Evolutionary conservation across 2,888 invertebrate species (phyloP).

Genomic region (Drosophila helvetica): DNA sequence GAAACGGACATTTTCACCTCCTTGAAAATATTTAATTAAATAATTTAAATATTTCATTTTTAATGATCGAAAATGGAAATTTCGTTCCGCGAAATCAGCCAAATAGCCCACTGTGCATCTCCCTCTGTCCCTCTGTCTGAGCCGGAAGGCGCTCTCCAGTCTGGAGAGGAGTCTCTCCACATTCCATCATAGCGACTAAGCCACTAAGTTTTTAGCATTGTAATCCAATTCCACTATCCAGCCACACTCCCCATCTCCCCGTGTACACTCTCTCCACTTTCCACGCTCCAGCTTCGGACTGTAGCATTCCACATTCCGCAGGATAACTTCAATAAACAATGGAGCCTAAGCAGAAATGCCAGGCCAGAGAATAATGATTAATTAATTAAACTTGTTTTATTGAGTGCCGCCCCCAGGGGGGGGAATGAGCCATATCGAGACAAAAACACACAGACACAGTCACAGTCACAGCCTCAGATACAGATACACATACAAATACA

Average conservation of each 20-base stretch:
- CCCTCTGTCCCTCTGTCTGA: background rate
- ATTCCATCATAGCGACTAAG: slow-evolving; percentile 48
- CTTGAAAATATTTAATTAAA: too few relatives aligned
- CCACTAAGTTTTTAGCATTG: slow-evolving; percentile 65
- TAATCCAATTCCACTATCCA: slow-evolving; percentile 51
- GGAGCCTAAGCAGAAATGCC: slow-evolving; percentile 37
- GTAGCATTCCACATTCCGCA: background rate
- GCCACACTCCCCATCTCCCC: background rate
- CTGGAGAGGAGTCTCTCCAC: background rate
- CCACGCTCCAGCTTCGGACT: background rate
- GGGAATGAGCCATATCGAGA: slow-evolving; percentile 12
- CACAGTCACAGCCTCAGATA: background rate
- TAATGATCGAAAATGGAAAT: background rate
- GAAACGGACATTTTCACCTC: too few relatives aligned
- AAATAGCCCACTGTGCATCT: background rate
- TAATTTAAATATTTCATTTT: background rate
- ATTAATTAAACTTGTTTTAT: slow-evolving; percentile 76
- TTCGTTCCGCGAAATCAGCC: background rate
- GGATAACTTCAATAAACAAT: slow-evolving; percentile 57
- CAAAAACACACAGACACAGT: background rate
- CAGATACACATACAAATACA: slow-evolving; percentile 22
- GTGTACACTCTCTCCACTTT: slow-evolving; percentile 1
- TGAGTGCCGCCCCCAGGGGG: slow-evolving; percentile 34
- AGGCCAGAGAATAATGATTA: slow-evolving; percentile 72
- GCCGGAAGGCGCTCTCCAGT: background rate